Conservation (phyloP, 2,113 vertebrate species). For the Cichladusa arquata region DNA sequence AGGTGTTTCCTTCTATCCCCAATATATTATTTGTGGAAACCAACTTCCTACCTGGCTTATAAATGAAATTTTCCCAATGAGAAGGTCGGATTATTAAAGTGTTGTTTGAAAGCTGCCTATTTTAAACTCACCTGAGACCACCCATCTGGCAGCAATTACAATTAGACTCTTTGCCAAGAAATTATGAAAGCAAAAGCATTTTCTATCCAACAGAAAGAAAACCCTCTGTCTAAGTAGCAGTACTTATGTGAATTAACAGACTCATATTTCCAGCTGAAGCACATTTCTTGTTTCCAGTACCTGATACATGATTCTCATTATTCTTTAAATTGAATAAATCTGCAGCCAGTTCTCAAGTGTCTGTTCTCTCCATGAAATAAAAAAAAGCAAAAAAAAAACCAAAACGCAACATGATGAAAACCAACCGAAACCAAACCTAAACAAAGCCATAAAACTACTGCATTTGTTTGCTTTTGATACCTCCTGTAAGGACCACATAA, state of each 20-base stretch:
- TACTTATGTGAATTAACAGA: background rate
- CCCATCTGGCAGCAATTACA: background rate
- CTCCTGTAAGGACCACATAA: background rate
- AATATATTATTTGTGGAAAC: background rate
- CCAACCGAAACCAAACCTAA: rapidly evolving
- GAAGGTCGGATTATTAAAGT: background rate
- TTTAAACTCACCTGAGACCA: background rate
- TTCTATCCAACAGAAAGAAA: background rate
- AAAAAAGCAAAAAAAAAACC: background rate
- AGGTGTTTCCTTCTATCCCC: background rate
- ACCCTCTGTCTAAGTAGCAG: background rate
- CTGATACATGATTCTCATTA: background rate
- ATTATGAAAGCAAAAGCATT: background rate
- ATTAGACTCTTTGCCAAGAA: background rate
- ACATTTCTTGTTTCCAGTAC: background rate
- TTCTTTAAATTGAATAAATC: background rate
- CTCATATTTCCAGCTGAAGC: background rate
- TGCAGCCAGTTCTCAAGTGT: background rate
- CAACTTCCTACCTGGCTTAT: background rate
- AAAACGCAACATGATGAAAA: background rate
- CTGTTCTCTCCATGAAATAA: background rate
- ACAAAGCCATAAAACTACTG: background rate
- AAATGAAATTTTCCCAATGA: background rate
- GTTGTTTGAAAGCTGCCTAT: background rate
- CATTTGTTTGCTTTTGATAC: background rate